Evolutionary conservation across 2,113 vertebrate species (phyloP), one percentile per base, ranked within the genome.

Genomic region (Sander vitreus): DNA sequence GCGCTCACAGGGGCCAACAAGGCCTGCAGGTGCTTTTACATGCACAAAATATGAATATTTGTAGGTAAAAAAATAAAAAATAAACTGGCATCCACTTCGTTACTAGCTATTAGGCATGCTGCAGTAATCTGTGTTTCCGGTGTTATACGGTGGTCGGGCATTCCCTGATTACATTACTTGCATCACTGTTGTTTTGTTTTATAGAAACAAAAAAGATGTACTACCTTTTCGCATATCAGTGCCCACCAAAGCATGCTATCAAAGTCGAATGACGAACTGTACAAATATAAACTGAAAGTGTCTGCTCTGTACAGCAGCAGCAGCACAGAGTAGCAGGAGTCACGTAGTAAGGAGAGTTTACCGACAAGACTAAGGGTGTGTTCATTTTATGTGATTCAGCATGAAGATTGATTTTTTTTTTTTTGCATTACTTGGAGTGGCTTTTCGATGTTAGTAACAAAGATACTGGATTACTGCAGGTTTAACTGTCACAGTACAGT

Each of bases 21-120:
- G 73, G 30, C 66, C 53, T 68, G 36, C 39, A 51, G 47, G 25
- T 54, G 39, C 74, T 18, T 27, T 33, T 21, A 36, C 64, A 54
- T 50, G 33, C 25, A 72, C 58, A 75, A 48, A 67, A 33, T 23
- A 45, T 53, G 16, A 53, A 51, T 2, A 57, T 21, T 13, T 70
- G 21, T 3, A 47, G 21, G 5, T 51, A n/a, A 59, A 75, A 14
- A 4, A n/a, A n/a, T n/a, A n/a, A 36, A 51, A 13, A 27, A 13
- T 11, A n/a, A 13, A 62, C 11, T 15, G 33, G 33, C 33, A 33
- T 33, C 33, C 33, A 33, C 33, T 33, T 6, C 33, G 1, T 33
- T 6, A 33, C 6, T 33, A 33, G 5, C 6, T 6, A 33, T 33
- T 33, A 6, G 33, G 33, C 33, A 33, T 33, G 33, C 33, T 33